These are phyloP conservation scores for Mimas tiliae DNA, from an alignment of 2,888 invertebrate species.

Conservation along the genomic window DNA sequence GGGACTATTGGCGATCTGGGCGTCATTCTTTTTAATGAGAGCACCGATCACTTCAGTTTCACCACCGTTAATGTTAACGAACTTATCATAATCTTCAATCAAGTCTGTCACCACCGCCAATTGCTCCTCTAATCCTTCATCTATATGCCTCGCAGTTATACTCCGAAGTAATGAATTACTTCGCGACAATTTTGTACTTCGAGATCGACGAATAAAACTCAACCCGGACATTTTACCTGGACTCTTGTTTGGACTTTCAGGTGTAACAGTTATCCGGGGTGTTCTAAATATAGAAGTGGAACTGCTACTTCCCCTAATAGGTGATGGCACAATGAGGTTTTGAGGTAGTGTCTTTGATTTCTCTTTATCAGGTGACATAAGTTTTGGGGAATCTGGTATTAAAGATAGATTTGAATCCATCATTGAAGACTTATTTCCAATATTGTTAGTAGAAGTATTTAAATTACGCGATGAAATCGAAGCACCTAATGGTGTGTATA, in stretches of 20 bases:
- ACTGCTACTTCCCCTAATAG: constrained; percentile 77
- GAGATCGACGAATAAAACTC: constrained; percentile 88
- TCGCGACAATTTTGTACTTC: constrained; percentile 89
- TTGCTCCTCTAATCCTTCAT: constrained; percentile 74
- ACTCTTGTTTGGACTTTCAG: constrained; percentile 83
- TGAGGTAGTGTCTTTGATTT: constrained; percentile 87
- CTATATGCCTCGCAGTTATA: constrained; percentile 80
- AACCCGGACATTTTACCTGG: constrained; percentile 80
- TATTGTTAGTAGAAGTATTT: constrained; percentile 68
- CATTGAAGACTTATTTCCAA: constrained; percentile 65
- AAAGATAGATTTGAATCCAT: constrained; percentile 77
- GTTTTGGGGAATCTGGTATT: constrained; percentile 75
- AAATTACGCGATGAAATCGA: constrained; percentile 73
- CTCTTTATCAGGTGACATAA: constrained; percentile 76
- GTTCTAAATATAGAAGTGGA: constrained; percentile 77
- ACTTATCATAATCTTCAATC: constrained; percentile 72
- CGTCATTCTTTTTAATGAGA: constrained; percentile 77
- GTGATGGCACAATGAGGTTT: constrained; percentile 78
- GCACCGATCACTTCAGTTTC: constrained; percentile 73
- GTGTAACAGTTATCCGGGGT: constrained; percentile 74
- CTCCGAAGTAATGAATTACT: constrained; percentile 87
- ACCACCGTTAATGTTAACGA: constrained; percentile 71
- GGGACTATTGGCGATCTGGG: constrained; percentile 71
- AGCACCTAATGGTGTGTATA: constrained; percentile 71
- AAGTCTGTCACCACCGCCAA: constrained; percentile 69